These are phyloP conservation scores for Botia almorhae DNA, from an alignment of 2,797 vertebrate genomes.

Conservation along the genomic window DNA sequence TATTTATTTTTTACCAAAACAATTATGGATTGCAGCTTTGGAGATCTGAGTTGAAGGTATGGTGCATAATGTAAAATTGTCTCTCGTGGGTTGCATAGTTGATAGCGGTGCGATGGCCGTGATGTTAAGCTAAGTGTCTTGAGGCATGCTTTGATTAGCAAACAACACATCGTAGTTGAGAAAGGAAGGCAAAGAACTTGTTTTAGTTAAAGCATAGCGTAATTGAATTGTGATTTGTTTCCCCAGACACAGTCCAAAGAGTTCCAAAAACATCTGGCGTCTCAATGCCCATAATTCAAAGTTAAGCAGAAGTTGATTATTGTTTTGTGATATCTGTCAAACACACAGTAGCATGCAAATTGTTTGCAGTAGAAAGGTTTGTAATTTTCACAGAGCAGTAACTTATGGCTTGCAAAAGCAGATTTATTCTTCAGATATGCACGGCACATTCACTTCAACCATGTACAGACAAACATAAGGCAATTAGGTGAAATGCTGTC, in stretches of 20 bases:
- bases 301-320: constrained; percentile 23
- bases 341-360: neutral
- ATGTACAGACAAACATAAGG: neutral
- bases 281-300: neutral
- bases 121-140: neutral
- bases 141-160: neutral
- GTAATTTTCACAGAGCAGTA: neutral
- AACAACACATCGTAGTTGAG: neutral
- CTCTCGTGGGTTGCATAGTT: no score
- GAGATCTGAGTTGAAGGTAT: neutral
- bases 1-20: no score
- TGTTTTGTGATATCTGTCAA: neutral
- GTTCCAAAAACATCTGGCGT: constrained; percentile 17
- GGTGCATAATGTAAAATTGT: neutral
- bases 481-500: neutral
- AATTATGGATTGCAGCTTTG: neutral
- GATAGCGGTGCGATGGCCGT: neutral
- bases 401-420: no score
- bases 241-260: constrained; percentile 22
- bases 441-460: neutral
- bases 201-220: neutral
- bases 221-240: constrained; percentile 10
- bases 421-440: no score
- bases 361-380: neutral
- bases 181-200: neutral